A percentile compares a stretch with the other conserved stretches of the same genome.
Conservation (phyloP, 2,888 invertebrate genomes). For the Sepioteuthis lessoniana region DNA sequence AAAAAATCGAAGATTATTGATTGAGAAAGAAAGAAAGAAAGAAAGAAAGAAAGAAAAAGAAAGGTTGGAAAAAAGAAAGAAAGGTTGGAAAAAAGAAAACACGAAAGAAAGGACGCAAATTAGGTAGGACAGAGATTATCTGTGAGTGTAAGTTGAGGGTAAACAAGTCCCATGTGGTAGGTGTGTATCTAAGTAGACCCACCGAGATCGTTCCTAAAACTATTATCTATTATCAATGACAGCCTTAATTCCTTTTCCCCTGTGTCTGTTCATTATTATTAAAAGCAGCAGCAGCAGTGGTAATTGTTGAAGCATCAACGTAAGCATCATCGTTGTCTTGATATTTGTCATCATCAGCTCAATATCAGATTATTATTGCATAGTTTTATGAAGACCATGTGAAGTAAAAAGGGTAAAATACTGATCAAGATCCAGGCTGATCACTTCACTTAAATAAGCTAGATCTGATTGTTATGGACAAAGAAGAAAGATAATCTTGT, state of each 20-base stretch:
- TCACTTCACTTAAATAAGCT: no score
- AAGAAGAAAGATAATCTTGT: no score
- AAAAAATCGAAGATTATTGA: neutral
- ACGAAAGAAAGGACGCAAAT: neutral
- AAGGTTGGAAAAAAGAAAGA: neutral
- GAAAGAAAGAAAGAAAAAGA: neutral
- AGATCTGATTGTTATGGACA: no score
- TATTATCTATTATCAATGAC: slow-evolving; percentile 33
- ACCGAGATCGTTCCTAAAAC: neutral
- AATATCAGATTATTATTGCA: no score
- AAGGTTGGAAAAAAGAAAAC: neutral
- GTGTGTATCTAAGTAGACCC: slow-evolving; percentile 10
- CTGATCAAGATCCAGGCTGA: no score
- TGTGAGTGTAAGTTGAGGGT: neutral
- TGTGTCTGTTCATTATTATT: neutral
- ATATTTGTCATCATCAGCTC: no score
- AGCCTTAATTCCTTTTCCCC: neutral
- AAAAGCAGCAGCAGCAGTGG: neutral
- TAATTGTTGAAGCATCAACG: no score
- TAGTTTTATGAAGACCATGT: no score
- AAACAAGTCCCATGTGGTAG: neutral
- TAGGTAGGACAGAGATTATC: neutral
- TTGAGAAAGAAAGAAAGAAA: neutral
- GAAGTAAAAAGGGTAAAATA: no score
- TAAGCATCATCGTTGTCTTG: no score